Evolutionary conservation across 2,888 invertebrate genomes (phyloP).

Genomic region (Rhynchonema sp.): DNA sequence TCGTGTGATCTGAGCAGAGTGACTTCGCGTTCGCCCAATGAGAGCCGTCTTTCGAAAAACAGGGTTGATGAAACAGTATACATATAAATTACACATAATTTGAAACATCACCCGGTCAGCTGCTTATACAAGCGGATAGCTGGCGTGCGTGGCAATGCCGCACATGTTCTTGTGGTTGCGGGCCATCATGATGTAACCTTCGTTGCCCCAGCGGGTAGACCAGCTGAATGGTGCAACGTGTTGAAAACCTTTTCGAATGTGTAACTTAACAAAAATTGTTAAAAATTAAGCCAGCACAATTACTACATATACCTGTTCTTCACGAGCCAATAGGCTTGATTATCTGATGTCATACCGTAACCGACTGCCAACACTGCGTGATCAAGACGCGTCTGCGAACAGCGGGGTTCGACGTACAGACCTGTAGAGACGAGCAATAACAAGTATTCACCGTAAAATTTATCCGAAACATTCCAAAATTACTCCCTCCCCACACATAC

Average conservation of each 20-base stretch:
- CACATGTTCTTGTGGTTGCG: constrained; percentile 54
- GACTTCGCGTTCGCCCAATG: too few species aligned
- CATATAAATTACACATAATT: too few species aligned
- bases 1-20: too few species aligned
- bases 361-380: constrained; percentile 80
- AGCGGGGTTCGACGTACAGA: constrained; percentile 35
- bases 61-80: too few species aligned
- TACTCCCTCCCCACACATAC: too few species aligned
- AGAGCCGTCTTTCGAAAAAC: too few species aligned
- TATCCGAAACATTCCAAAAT: too few species aligned
- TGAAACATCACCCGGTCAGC: too few species aligned
- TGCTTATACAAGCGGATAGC: constrained; percentile 41
- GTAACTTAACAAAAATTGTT: background rate
- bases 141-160: constrained; percentile 63
- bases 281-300: background rate
- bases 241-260: background rate
- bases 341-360: constrained; percentile 44
- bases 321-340: constrained; percentile 56
- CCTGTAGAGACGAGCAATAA: too few species aligned
- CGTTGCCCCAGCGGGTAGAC: constrained; percentile 64
- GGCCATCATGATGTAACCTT: constrained; percentile 57
- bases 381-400: constrained; percentile 49
- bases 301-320: constrained; percentile 45
- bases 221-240: constrained; percentile 52
- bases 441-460: too few species aligned